Conservation (phyloP, 2,797 vertebrate genomes). For the Neoniphon sammara region DNA sequence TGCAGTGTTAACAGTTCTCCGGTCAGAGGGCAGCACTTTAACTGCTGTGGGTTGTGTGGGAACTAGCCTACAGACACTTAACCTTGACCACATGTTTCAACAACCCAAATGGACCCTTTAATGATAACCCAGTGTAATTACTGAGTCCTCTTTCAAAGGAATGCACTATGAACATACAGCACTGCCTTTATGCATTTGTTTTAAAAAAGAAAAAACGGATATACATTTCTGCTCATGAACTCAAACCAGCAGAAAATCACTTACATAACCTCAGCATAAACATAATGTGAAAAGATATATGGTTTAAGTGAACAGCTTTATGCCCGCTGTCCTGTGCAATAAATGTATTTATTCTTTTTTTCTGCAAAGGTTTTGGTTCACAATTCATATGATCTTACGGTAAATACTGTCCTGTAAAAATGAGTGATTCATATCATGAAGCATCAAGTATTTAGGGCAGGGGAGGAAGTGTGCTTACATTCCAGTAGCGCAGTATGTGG, state of each 20-base stretch:
- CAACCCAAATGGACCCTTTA: slow-evolving; percentile 75
- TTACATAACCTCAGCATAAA: background rate
- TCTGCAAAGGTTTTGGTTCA: slow-evolving; percentile 1
- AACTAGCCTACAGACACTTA: slow-evolving; percentile 78
- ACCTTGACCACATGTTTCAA: slow-evolving; percentile 83
- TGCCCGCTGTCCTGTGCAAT: slow-evolving; percentile 1
- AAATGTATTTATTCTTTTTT: slow-evolving; percentile 4
- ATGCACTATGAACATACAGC: slow-evolving; percentile 66
- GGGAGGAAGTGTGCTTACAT: slow-evolving; percentile 65
- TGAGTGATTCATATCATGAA: slow-evolving; percentile 65
- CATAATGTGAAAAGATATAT: background rate
- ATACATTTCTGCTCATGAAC: slow-evolving; percentile 26
- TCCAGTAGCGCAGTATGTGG: slow-evolving; percentile 43
- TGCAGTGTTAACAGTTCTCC: slow-evolving; percentile 27
- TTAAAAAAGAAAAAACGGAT: background rate
- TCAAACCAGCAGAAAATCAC: slow-evolving; percentile 10
- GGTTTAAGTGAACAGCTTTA: slow-evolving; percentile 8
- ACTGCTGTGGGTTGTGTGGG: slow-evolving; percentile 74
- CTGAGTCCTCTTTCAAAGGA: slow-evolving; percentile 74
- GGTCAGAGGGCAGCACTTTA: slow-evolving; percentile 60
- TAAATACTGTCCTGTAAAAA: slow-evolving; percentile 54
- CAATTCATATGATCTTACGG: slow-evolving; percentile 3
- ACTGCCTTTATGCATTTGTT: slow-evolving; percentile 30
- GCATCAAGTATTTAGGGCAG: slow-evolving; percentile 59
- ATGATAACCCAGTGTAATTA: slow-evolving; percentile 78